Evolutionary conservation across 2,888 invertebrate species (phyloP).

Genomic region (Panopea generosa): DNA sequence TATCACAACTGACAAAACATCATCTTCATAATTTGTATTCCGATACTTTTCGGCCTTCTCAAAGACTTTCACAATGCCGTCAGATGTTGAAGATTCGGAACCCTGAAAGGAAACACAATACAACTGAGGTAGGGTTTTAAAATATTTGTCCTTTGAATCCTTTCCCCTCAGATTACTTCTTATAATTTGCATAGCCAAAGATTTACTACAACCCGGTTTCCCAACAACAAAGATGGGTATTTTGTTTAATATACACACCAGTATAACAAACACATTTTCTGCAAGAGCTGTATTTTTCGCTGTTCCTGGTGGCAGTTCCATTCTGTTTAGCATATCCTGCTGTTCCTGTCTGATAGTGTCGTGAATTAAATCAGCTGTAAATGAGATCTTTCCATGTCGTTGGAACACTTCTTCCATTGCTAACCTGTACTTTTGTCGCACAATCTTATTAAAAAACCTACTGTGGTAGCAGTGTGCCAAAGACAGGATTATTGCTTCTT

Average conservation of each 20-base stretch:
- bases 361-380: constrained; percentile 34
- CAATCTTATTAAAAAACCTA: constrained; percentile 44
- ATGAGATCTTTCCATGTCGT: neutral
- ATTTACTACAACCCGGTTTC: constrained; percentile 76
- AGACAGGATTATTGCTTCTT: constrained; percentile 49
- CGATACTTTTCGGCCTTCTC: constrained; percentile 71
- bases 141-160: constrained; percentile 68
- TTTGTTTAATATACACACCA: constrained; percentile 70
- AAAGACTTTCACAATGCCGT: constrained; percentile 75
- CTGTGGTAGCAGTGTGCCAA: constrained; percentile 63
- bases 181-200: constrained; percentile 71
- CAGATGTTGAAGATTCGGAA: constrained; percentile 75
- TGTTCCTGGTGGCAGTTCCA: constrained; percentile 69
- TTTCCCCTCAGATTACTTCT: constrained; percentile 70
- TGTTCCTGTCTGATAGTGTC: constrained; percentile 63
- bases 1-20: constrained; percentile 72
- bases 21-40: constrained; percentile 51
- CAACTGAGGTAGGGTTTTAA: constrained; percentile 65
- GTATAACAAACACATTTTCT: constrained; percentile 74
- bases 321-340: constrained; percentile 64
- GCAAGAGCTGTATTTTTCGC: constrained; percentile 70
- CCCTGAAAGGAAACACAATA: constrained; percentile 74
- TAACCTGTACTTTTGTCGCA: constrained; percentile 41
- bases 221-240: constrained; percentile 75
- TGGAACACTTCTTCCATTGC: constrained; percentile 31